phyloP scores from a whole-genome alignment of 2,888 invertebrate species.

The Ochropleura leucogaster region DNA sequence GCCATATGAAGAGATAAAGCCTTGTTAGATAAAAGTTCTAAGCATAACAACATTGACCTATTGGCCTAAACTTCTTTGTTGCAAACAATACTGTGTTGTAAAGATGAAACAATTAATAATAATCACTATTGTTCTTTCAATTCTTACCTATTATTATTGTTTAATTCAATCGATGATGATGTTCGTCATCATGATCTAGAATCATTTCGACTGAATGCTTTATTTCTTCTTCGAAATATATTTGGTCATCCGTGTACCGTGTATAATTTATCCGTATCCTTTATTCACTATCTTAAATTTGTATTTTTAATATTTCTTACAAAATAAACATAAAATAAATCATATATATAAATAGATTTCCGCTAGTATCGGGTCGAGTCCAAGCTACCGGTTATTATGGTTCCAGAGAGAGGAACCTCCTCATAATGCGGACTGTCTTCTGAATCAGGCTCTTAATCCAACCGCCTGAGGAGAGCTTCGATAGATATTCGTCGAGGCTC shows the following conservation, averaged over 20 bases:
- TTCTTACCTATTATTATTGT: neutral
- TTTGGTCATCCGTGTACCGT: neutral
- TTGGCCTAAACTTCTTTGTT: slow-evolving; percentile 22
- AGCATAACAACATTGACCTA: slow-evolving; percentile 24
- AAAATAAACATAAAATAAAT: too few species aligned
- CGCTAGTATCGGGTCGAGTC: too few species aligned
- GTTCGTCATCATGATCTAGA: neutral
- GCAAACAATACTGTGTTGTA: slow-evolving; percentile 39
- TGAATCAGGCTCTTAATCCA: too few species aligned
- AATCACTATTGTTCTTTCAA: slow-evolving; percentile 31
- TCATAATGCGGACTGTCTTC: too few species aligned
- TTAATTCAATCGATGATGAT: slow-evolving; percentile 1
- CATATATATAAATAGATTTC: too few species aligned
- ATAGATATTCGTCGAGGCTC: too few species aligned
- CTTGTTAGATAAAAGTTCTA: slow-evolving; percentile 28
- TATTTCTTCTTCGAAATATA: neutral
- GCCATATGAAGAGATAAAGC: slow-evolving; percentile 12
- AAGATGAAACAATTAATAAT: slow-evolving; percentile 14
- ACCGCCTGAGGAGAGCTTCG: too few species aligned
- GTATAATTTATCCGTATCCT: neutral
- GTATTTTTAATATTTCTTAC: too few species aligned
- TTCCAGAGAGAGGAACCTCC: too few species aligned
- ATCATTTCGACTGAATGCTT: neutral
- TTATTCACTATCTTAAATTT: too few species aligned
- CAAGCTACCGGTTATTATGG: too few species aligned